Evolutionary conservation across 1,140 invertebrate genomes (phyloP).

Genomic region (Tetramorium parvispinum): DNA sequence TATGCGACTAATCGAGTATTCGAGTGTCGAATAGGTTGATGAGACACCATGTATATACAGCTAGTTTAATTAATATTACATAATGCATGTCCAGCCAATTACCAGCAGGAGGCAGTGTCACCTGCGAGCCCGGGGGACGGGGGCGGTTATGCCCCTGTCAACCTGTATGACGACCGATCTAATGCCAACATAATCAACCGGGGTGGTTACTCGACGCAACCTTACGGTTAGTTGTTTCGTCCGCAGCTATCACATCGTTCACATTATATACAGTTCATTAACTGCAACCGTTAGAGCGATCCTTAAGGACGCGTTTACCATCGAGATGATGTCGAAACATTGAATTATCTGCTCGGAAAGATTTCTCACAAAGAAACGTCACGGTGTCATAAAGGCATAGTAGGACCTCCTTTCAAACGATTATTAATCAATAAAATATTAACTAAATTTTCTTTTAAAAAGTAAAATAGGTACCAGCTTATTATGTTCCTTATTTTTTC

Average conservation of each 20-base stretch:
- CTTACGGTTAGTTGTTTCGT: slow-evolving; percentile 80
- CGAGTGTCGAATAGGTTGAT: not conserved
- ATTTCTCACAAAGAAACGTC: not conserved
- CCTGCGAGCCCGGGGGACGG: slow-evolving; percentile 69
- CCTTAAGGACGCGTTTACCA: not conserved
- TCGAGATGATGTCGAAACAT: not conserved
- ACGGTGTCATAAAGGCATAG: not conserved
- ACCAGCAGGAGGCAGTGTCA: slow-evolving; percentile 81
- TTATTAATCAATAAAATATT: not conserved
- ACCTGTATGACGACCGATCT: slow-evolving; percentile 80
- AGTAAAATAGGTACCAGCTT: not conserved
- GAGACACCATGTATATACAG: not conserved
- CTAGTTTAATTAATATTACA: slow-evolving; percentile 62
- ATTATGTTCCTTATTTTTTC: not conserved
- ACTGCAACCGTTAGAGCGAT: slow-evolving; percentile 3
- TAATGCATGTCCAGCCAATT: slow-evolving; percentile 78
- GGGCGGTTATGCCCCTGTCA: slow-evolving; percentile 76
- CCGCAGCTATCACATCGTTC: slow-evolving; percentile 51
- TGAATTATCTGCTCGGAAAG: not conserved
- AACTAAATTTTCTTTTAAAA: not conserved
- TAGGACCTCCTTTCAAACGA: not conserved
- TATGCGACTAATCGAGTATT: not conserved
- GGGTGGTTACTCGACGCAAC: slow-evolving; percentile 79
- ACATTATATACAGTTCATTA: slow-evolving; percentile 37
- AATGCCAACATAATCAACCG: slow-evolving; percentile 79